Conservation (phyloP, 2,797 vertebrate species). For the Tenualosa thibaudeaui region DNA sequence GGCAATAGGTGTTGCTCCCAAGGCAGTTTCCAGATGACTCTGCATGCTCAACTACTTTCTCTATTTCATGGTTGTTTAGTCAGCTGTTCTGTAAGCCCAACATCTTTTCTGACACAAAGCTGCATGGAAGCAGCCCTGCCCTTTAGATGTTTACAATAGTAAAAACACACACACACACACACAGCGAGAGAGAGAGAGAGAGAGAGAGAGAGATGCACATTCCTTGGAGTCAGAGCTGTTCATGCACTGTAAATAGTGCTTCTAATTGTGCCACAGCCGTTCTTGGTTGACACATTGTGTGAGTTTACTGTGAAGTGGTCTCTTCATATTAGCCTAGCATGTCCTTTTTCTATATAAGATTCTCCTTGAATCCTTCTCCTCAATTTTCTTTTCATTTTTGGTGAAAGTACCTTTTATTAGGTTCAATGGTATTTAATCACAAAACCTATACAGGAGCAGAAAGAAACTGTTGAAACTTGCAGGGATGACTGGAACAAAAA, state of each 20-base stretch:
- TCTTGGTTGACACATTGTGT: too few relatives aligned
- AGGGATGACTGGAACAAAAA: too few relatives aligned
- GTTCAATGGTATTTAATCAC: neutral
- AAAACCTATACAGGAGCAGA: neutral
- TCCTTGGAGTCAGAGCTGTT: too few relatives aligned
- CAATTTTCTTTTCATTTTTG: too few relatives aligned
- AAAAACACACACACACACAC: constrained; percentile 16
- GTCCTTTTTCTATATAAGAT: neutral
- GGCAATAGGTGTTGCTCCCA: constrained; percentile 67
- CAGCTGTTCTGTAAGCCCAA: constrained; percentile 64
- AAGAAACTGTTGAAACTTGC: neutral
- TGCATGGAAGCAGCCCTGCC: neutral
- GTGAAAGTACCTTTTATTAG: neutral
- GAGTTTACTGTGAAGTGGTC: neutral
- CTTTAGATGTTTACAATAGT: neutral
- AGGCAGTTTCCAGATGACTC: constrained; percentile 67
- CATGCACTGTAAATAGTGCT: too few relatives aligned
- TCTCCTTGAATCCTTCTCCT: too few relatives aligned
- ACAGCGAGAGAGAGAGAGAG: neutral
- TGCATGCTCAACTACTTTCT: constrained; percentile 68
- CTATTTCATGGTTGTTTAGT: constrained; percentile 76
- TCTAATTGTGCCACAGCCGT: too few relatives aligned
- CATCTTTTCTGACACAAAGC: constrained; percentile 4
- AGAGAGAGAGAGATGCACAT: too few relatives aligned
- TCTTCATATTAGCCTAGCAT: neutral